Evolutionary conservation across 1,140 invertebrate genomes (phyloP), one percentile per base, ranked within the genome.

Genomic region (Eupristina koningsbergeri): DNA sequence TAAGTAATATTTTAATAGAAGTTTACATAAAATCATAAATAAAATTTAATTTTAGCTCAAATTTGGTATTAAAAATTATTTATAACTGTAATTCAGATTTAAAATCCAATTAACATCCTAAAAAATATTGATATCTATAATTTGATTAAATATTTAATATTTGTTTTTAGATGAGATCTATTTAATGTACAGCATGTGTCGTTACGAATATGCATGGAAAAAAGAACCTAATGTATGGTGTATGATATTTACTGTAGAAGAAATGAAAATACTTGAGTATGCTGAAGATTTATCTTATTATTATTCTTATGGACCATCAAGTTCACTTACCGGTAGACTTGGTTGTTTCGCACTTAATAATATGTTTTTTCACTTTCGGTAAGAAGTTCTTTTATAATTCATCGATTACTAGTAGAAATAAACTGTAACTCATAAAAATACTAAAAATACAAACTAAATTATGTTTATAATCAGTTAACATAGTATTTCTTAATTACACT

Each of bases 231-330:
- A 96, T 11, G 93, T 95, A 0, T 97, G 96, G 96, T 97, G 96
- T 88, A 93, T 94, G 86, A 94, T 94, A 22, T 96, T 97, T 87
- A 94, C 93, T 71, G 94, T 94, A 83, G 94, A 95, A 63, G 95
- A 97, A 86, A 91, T 97, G 1, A 92, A 94, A 84, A 89, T 96
- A 2, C 80, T 97, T 41, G 96, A 98, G 88, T 98, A 97, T 88
- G 91, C 93, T 2, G 95, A 96, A 89, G 97, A 98, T 91, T 90
- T 98, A 13, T 93, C 96, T 88, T 95, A 95, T 85, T 97, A 96
- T 88, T 97, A 96, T 89, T 94, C 94, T 81, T 93, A 94, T 79
- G 96, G 96, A 11, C 96, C 96, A 88, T 96, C 96, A 0, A 94
- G 94, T 75, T 89, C 93, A 9, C 91, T 94, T 61, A 95, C 95